Base-by-base conservation (phyloP, 2,113 vertebrate species). In the Tonatia bakeri region DNA sequence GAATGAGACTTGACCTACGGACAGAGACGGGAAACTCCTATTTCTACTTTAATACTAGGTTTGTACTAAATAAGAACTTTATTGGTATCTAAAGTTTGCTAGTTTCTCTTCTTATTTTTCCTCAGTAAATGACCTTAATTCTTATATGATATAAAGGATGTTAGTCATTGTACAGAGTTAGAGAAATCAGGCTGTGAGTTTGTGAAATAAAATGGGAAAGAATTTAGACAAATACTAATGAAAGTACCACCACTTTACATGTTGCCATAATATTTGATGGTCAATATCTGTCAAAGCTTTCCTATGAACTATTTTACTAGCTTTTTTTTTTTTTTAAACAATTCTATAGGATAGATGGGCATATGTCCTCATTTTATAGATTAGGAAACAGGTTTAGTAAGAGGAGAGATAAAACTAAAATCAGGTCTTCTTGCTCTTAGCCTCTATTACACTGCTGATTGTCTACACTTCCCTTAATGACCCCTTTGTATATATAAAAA, bases 1-100 rank as follows among this genome's bases (percentile, higher is more conserved):
- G 84, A 97, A 87, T 90, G 70, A 95, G 33, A 88, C 88, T 64
- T 97, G 90, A 91, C 26, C 17, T 92, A 84, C 56, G 81, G 70
- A 94, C 38, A 20, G 40, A 91, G 59, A 80, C 12, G 56, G 70
- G 75, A 92, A 87, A 38, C n/a, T 94, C 88, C 50, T 36, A 50
- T 50, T 94, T 97, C 83, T 94, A 90, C 81, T 77, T 90, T 50
- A 85, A 90, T 73, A 72, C 9, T 61, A 94, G 22, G 61, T 81
- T 93, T 90, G 22, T 72, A 87, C 56, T 93, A 94, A 87, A 65
- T 54, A 89, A 59, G 61, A 84, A 94, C 19, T 82, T 81, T 47
- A 87, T 43, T 64, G 91, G 45, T 89, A 81, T 45, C 43, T 93
- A 22, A 94, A 95, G 75, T 75, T 52, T 97, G 40, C 84, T 67